phyloP scores from a whole-genome alignment of 2,888 invertebrate species.

The Myopa testacea region DNA sequence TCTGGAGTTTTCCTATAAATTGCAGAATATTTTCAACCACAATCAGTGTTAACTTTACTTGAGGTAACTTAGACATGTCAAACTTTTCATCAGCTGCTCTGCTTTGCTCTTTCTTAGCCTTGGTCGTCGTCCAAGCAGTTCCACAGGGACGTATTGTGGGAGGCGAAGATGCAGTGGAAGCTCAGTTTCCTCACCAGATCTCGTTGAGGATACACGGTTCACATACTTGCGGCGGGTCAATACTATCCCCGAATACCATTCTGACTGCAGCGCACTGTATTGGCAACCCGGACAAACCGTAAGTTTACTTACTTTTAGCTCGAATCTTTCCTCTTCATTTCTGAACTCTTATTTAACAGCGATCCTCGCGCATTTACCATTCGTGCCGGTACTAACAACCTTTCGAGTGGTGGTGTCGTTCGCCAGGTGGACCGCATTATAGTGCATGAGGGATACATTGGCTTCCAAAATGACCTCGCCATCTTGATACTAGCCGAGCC shows the following conservation, averaged over 20 bases:
- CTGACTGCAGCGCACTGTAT: slow-evolving; percentile 56
- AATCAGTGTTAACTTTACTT: no score
- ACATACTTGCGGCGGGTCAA: slow-evolving; percentile 39
- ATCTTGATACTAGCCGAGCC: slow-evolving; percentile 50
- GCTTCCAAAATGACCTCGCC: slow-evolving; percentile 55
- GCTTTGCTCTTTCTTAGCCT: not conserved
- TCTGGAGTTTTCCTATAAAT: no score
- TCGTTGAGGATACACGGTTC: slow-evolving; percentile 45
- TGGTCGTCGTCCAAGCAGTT: not conserved
- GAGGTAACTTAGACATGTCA: not conserved
- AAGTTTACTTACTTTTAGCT: not conserved
- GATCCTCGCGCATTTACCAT: slow-evolving; percentile 36
- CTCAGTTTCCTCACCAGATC: slow-evolving; percentile 58
- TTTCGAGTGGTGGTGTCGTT: slow-evolving; percentile 57
- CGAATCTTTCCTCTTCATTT: not conserved
- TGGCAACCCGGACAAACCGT: not conserved
- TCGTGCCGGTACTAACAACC: slow-evolving; percentile 50
- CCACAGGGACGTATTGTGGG: slow-evolving; percentile 45
- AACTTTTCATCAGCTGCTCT: not conserved
- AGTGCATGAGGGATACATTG: slow-evolving; percentile 54
- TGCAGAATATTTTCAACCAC: no score
- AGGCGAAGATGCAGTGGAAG: slow-evolving; percentile 52
- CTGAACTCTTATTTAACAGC: slow-evolving; percentile 18
- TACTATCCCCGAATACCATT: slow-evolving; percentile 30
- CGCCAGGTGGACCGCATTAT: slow-evolving; percentile 53